phyloP scores from a whole-genome alignment of 2,113 vertebrate genomes.

The Limanda limanda region DNA sequence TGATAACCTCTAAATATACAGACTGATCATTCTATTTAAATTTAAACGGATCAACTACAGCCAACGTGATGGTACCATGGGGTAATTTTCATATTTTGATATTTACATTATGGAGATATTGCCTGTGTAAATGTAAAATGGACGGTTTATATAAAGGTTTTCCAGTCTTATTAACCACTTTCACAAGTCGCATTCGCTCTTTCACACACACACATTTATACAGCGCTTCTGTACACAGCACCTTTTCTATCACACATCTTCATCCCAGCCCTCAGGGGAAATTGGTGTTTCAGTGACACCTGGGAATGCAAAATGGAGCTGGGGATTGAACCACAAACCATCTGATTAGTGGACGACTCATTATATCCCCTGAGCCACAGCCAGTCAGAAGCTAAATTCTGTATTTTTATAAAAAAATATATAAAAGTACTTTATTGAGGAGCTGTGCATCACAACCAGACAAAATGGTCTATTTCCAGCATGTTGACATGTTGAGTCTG shows the following conservation, averaged over 20 bases:
- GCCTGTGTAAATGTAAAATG: background rate
- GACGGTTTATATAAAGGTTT: background rate
- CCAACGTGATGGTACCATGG: background rate
- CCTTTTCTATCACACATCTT: background rate
- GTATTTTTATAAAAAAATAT: too few species aligned
- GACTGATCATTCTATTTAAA: too few species aligned
- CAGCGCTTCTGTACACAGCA: too few species aligned
- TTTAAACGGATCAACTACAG: too few species aligned
- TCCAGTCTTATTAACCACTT: background rate
- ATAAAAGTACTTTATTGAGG: background rate
- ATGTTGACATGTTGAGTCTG: background rate
- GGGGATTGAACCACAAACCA: background rate
- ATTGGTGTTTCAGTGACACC: background rate
- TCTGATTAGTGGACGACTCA: background rate
- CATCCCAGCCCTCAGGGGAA: background rate
- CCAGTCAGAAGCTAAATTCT: background rate
- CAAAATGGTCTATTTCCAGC: background rate
- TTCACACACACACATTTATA: background rate
- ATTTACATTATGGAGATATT: background rate
- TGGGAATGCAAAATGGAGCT: background rate
- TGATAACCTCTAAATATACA: too few species aligned
- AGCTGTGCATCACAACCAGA: background rate
- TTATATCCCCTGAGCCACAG: background rate
- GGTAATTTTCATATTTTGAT: background rate
- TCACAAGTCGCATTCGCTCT: background rate